phyloP scores from a whole-genome alignment of 2,113 vertebrate species.

The Thermophis baileyi region DNA sequence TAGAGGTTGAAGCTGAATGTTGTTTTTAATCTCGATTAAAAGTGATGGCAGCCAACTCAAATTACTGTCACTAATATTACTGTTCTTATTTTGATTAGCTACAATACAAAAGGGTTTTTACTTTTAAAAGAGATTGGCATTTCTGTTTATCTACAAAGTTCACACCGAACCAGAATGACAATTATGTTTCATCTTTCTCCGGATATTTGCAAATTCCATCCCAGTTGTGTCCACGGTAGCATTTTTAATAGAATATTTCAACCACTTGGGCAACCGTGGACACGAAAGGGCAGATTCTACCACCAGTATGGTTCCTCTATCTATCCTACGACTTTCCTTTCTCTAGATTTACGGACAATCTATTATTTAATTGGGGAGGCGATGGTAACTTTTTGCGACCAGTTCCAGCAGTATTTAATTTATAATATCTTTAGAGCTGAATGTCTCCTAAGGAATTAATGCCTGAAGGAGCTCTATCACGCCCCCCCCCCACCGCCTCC shows the following conservation, averaged over 20 bases:
- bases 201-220: neutral
- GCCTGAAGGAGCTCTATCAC: neutral
- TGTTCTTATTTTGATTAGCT: neutral
- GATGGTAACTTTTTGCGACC: neutral
- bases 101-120: neutral
- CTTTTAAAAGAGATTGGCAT: neutral
- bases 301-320: neutral
- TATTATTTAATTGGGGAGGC: neutral
- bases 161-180: neutral
- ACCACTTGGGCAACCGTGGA: neutral
- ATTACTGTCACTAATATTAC: neutral
- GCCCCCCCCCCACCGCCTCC: neutral
- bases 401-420: neutral
- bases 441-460: neutral
- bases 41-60: neutral
- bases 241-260: neutral
- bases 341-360: neutral
- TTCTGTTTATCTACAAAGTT: neutral
- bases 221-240: neutral
- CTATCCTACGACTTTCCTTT: neutral
- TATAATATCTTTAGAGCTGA: neutral
- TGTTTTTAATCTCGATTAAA: neutral
- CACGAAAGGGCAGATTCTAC: neutral
- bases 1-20: neutral
- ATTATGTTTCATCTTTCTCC: too few relatives aligned